phyloP scores from a whole-genome alignment of 2,888 invertebrate genomes.

The Drosophila subquinaria region DNA sequence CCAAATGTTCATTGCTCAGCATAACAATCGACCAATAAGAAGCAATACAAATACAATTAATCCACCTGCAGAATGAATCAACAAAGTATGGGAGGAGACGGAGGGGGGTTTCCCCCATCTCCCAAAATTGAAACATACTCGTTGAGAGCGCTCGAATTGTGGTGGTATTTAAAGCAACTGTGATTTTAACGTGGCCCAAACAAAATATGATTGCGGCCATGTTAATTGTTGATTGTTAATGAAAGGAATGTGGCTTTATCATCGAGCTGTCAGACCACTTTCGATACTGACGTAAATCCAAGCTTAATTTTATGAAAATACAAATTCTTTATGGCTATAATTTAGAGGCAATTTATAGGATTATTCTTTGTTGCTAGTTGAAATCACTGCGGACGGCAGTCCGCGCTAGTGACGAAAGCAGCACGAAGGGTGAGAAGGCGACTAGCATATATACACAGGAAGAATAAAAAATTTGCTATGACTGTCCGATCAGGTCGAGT shows the following conservation, averaged over 20 bases:
- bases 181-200: slow-evolving; percentile 5
- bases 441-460: too few relatives aligned
- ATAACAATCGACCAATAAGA: slow-evolving; percentile 40
- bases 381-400: too few relatives aligned
- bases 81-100: not conserved
- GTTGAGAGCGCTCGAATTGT: not conserved
- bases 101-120: not conserved
- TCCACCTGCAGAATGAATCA: slow-evolving; percentile 40
- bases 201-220: not conserved
- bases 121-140: not conserved
- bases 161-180: not conserved
- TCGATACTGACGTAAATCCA: too few relatives aligned
- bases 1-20: slow-evolving; percentile 15
- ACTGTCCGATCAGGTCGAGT: too few relatives aligned
- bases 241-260: not conserved
- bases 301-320: too few relatives aligned
- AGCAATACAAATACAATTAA: slow-evolving; percentile 66
- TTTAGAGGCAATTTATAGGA: too few relatives aligned
- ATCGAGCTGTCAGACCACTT: not conserved
- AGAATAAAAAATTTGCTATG: too few relatives aligned
- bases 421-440: too few relatives aligned
- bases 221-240: not conserved
- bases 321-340: too few relatives aligned
- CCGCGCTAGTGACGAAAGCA: too few relatives aligned
- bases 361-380: too few relatives aligned